A percentile compares a stretch with the other conserved stretches of the same genome.
Conservation (phyloP, 2,888 invertebrate species). For the Thereva unica region DNA sequence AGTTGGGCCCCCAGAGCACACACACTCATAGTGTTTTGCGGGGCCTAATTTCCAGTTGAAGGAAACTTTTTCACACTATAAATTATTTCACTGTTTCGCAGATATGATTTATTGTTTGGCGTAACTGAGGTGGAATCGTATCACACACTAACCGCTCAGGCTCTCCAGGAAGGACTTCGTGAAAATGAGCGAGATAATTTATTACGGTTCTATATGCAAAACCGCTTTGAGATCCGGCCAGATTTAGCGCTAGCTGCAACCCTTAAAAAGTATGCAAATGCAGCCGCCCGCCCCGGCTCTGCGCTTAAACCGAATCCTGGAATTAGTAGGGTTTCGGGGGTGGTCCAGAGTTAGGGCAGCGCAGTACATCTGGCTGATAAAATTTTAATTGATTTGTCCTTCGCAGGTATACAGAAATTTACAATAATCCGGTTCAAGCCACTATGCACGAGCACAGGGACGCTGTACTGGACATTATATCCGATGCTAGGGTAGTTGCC, state of each 20-base stretch:
- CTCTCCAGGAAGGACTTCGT: conserved; percentile 72
- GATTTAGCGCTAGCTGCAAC: conserved; percentile 68
- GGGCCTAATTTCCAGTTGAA: neutral
- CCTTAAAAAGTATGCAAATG: conserved; percentile 63
- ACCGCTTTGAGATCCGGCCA: conserved; percentile 76
- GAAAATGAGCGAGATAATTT: conserved; percentile 77
- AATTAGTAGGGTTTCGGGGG: neutral
- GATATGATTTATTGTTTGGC: conserved; percentile 85
- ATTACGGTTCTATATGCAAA: conserved; percentile 76
- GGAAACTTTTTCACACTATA: conserved; percentile 8
- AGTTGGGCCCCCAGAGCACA: neutral
- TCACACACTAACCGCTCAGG: conserved; percentile 73
- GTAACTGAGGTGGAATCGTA: conserved; percentile 82
- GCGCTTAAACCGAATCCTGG: neutral
- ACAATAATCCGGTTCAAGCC: conserved; percentile 63
- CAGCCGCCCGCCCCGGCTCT: neutral
- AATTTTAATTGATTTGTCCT: conserved; percentile 15
- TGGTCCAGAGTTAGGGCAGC: neutral
- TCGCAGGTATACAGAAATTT: conserved; percentile 63
- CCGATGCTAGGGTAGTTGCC: conserved; percentile 84
- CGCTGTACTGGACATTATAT: conserved; percentile 82
- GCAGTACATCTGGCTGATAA: neutral
- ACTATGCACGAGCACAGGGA: conserved; percentile 68
- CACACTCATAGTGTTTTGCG: neutral
- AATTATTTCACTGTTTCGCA: conserved; percentile 51